Base-by-base conservation (phyloP, 2,113 vertebrate genomes). In the Anarhynchus alexandrinus region DNA sequence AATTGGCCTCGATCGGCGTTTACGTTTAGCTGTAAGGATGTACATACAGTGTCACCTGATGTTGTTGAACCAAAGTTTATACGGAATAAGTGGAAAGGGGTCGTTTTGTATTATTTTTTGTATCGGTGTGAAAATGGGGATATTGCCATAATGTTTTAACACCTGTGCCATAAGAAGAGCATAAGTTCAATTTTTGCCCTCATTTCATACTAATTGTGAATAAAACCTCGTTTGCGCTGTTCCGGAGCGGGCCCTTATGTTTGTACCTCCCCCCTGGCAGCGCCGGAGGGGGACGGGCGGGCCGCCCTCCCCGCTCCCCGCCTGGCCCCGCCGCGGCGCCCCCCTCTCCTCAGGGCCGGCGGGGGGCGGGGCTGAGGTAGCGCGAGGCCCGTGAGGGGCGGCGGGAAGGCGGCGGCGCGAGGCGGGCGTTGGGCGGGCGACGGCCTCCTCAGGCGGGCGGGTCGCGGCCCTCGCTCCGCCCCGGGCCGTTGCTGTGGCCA, bases 201-300 rank as follows among this genome's bases (percentile, higher is more conserved):
- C 77, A 54, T 95, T 97, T 91, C 86, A 7, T 76, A 93, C 52
- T n/a, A 23, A 57, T 93, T 92, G 65, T 69, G 15, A 97, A 95
- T 97, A 97, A 97, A 98, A 59, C 86, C 91, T 74, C 26, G 1
- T 88, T 81, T 32, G 86, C 21, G 52, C 79, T 38, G 43, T 23
- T 71, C 21, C 21, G 0, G 8, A 59, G 59, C 12, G 3, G 51
- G 65, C 34, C 34, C 49, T 17, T 6, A 1, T 8, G 17, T 82
- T 25, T 21, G 34, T 38, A 13, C 43, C 16, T 5, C 43, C 12
- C 4, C 25, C 21, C 10, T 3, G 34, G 15, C n/a, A 25, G 1
- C 9, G 18, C 38, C 1, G 55, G 23, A 34, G 45, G 3, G 30
- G 36, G 6, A 11, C 47, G 47, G 47, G 42, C 34, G 17, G 12